Conservation (phyloP, 2,888 invertebrate genomes). For the Gari tellinella region DNA sequence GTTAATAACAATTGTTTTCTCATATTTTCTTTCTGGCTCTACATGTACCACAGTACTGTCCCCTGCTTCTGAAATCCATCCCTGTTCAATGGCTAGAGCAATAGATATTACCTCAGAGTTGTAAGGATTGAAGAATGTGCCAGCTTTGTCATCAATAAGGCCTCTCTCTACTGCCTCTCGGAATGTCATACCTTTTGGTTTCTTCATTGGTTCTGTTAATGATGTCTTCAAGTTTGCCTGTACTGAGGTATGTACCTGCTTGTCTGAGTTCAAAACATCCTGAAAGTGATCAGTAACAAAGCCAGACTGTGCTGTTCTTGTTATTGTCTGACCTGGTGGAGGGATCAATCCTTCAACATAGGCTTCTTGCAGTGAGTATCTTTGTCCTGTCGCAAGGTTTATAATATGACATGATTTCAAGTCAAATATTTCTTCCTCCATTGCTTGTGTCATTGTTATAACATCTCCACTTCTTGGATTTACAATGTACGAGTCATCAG, state of each 20-base stretch:
- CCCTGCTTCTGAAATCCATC: constrained; percentile 88
- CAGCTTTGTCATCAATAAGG: constrained; percentile 88
- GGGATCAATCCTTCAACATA: constrained; percentile 85
- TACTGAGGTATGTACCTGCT: constrained; percentile 55
- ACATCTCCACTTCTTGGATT: constrained; percentile 88
- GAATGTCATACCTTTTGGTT: constrained; percentile 85
- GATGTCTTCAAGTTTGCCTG: constrained; percentile 51
- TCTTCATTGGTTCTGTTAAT: constrained; percentile 46
- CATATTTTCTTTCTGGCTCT: constrained; percentile 57
- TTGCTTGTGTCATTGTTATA: constrained; percentile 94
- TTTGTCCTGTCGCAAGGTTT: constrained; percentile 87
- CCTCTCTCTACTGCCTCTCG: constrained; percentile 87
- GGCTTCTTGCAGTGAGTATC: constrained; percentile 92
- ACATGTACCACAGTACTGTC: constrained; percentile 26
- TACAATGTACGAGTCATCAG: constrained; percentile 68
- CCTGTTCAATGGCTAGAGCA: constrained; percentile 87
- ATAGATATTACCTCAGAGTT: constrained; percentile 80
- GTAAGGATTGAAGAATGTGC: constrained; percentile 88
- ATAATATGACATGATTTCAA: constrained; percentile 91
- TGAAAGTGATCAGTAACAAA: constrained; percentile 56
- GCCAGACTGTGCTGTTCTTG: constrained; percentile 51
- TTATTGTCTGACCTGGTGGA: constrained; percentile 56
- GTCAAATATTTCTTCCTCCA: constrained; percentile 94
- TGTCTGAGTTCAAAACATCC: constrained; percentile 41
- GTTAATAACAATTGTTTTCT: constrained; percentile 57